Percentiles rank a stretch among this genome's conserved stretches.
Conservation (phyloP, 2,888 invertebrate genomes). For the Xanthia icteritia region DNA sequence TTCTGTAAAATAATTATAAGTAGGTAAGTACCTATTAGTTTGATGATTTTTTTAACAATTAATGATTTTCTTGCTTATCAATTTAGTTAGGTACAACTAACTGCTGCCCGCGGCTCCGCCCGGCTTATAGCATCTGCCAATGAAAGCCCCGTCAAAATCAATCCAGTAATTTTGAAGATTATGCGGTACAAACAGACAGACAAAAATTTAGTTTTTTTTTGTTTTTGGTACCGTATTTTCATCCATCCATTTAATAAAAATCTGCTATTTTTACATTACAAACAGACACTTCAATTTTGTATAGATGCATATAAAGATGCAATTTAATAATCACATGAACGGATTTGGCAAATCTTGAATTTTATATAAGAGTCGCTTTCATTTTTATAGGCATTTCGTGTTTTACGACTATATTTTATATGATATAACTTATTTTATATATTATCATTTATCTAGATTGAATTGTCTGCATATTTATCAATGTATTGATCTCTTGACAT, state of each 20-base stretch:
- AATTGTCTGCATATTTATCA: conserved; percentile 9
- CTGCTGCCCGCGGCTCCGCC: no score
- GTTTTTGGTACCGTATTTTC: no score
- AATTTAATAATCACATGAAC: neutral
- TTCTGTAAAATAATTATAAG: neutral
- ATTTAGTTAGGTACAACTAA: neutral
- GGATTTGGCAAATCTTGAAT: conserved; percentile 13
- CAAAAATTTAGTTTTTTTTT: no score
- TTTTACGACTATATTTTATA: conserved; percentile 30
- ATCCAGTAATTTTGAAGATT: no score
- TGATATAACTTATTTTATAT: conserved; percentile 10
- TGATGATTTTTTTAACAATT: neutral
- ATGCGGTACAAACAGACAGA: no score
- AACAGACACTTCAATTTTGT: no score
- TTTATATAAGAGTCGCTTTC: conserved; percentile 38
- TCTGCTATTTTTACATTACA: no score
- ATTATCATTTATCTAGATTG: conserved; percentile 2
- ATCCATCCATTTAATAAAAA: no score
- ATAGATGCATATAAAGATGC: neutral
- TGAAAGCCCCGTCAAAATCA: no score
- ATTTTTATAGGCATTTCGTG: conserved; percentile 40
- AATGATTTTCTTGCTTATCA: neutral
- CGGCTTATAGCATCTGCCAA: no score
- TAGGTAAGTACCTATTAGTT: neutral
- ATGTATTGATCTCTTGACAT: neutral